Percentiles rank a stretch among this genome's conserved stretches.
Conservation (phyloP, 2,797 vertebrate species). For the Periparus ater region DNA sequence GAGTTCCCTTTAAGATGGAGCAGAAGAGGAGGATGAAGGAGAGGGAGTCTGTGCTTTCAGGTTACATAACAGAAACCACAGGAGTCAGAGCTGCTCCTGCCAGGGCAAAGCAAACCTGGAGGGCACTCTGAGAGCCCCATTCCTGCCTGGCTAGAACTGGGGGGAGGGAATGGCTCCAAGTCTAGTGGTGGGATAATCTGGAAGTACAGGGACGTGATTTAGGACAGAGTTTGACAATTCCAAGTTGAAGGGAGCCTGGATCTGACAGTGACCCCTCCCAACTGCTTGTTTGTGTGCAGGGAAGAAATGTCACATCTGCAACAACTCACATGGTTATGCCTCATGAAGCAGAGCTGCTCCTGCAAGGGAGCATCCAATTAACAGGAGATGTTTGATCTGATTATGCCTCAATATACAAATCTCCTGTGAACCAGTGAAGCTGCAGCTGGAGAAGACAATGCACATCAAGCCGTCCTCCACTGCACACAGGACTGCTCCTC, state of each 20-base stretch:
- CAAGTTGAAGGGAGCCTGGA: not conserved
- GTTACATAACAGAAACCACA: not conserved
- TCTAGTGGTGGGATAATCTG: not conserved
- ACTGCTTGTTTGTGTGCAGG: not conserved
- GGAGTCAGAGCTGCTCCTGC: not conserved
- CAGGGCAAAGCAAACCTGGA: not conserved
- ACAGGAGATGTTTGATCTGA: slow-evolving; percentile 30
- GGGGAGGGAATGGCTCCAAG: not conserved
- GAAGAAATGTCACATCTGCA: slow-evolving; percentile 45
- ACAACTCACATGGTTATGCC: not conserved
- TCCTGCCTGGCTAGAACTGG: not conserved
- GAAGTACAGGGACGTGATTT: not conserved
- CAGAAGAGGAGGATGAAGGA: rapidly evolving
- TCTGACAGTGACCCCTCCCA: slow-evolving; percentile 5
- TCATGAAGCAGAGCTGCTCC: slow-evolving; percentile 13
- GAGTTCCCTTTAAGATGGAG: not conserved
- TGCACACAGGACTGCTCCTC: not conserved
- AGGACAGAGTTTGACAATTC: not conserved
- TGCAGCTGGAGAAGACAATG: slow-evolving; percentile 51
- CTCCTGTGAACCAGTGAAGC: slow-evolving; percentile 13
- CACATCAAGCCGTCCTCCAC: not conserved
- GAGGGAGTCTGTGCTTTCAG: not conserved
- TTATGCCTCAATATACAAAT: slow-evolving; percentile 14
- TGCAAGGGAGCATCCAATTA: slow-evolving; percentile 51
- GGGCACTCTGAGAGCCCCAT: not conserved